Base-by-base conservation (phyloP, 2,113 vertebrate species). In the Anhinga rufa region DNA sequence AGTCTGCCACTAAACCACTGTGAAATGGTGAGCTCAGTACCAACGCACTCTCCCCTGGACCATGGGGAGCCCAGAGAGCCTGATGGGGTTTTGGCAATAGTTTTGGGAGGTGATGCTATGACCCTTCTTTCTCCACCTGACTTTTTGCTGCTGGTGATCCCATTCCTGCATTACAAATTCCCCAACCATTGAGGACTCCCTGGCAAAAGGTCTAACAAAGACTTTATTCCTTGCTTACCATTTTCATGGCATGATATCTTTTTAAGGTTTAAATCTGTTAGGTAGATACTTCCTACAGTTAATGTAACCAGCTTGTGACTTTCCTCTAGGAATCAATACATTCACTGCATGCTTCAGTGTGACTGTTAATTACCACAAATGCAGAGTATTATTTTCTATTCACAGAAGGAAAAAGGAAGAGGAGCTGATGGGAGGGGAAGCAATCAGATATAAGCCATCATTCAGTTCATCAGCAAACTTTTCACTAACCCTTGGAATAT, bases 1-100 rank as follows among this genome's bases (percentile, higher is more conserved):
- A 42, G 0, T 42, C 46, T 81, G 38, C 8, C 68, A 65, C 60
- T 68, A 40, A 82, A 44, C 22, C 24, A 46, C 76, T 28, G 55
- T 17, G 34, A 19, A 48, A 32, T 16, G 26, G 13, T 28, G 32
- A 70, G 51, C 48, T 29, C 34, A 4, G 36, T 5, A 20, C 31
- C 26, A 28, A 20, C 1, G 3, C 12, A 3, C 11, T 28, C 17
- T 8, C 26, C 42, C 20, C 54, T 71, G 60, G 52, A 52, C 36
- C 46, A 21, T 1, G 9, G 61, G 29, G 5, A 49, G 20, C 16
- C 17, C 57, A 36, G 40, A 28, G 28, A 65, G 18, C 20, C 25
- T 2, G 0, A 4, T 3, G 38, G 10, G 32, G 36, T 11, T 54
- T 42, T 44, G 49, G 28, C 36, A 21, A 7, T 0, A 1, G 21